Conservation (phyloP, 2,888 invertebrate species). For the Tetranychus piercei region DNA sequence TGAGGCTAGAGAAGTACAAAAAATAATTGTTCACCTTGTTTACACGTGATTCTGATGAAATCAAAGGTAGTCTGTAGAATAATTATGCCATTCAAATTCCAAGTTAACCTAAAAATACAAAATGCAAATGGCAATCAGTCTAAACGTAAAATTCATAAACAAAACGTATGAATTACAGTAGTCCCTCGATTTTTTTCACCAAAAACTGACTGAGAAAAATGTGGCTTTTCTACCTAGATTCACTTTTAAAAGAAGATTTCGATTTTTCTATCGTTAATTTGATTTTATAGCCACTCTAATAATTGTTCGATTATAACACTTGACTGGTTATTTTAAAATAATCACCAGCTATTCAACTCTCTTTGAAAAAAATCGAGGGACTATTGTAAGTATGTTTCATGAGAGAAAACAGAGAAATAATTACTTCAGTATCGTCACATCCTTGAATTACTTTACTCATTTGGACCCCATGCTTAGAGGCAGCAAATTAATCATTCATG, state of each 20-base stretch:
- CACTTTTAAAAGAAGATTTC: too few species aligned
- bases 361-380: too few species aligned
- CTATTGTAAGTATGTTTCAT: too few species aligned
- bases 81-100: conserved; percentile 43
- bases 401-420: too few species aligned
- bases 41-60: conserved; percentile 33
- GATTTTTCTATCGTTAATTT: too few species aligned
- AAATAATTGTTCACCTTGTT: conserved; percentile 20
- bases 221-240: too few species aligned
- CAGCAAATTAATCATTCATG: background rate
- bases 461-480: conserved; percentile 30
- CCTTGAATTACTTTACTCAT: conserved; percentile 40
- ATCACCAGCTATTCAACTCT: too few species aligned
- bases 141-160: background rate
- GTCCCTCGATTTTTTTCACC: too few species aligned
- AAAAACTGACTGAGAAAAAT: too few species aligned
- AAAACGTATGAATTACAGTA: background rate
- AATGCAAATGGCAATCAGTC: background rate
- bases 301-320: too few species aligned
- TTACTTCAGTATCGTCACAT: conserved; percentile 51
- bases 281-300: too few species aligned
- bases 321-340: too few species aligned
- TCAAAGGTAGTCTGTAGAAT: conserved; percentile 44
- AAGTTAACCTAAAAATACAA: conserved; percentile 33
- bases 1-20: conserved; percentile 39